Conservation (phyloP, 2,797 vertebrate genomes). For the Aplochiton taeniatus region DNA sequence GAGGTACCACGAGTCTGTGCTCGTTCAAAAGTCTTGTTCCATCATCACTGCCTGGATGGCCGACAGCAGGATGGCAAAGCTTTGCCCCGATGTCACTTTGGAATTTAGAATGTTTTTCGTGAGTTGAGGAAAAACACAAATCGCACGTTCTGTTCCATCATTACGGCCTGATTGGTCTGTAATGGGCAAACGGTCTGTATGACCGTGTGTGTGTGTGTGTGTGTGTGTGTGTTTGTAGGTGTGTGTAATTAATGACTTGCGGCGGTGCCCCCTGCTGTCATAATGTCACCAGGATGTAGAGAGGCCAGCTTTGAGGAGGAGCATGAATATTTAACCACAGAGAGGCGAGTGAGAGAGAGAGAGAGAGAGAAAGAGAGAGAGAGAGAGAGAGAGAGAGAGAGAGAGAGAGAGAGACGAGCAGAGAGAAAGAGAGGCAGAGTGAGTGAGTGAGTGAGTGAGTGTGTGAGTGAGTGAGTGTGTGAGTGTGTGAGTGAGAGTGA, state of each 20-base stretch:
- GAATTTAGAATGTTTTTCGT: too few relatives aligned
- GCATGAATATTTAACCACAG: conserved; percentile 64
- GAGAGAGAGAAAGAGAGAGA: conserved; percentile 18
- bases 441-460: not conserved
- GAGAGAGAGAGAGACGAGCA: not conserved
- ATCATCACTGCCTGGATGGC: too few relatives aligned
- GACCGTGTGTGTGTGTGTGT: not conserved
- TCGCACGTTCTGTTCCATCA: too few relatives aligned
- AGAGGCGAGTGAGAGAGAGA: conserved; percentile 27
- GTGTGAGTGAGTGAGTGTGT: too few relatives aligned
- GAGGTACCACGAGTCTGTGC: too few relatives aligned
- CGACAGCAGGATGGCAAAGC: too few relatives aligned
- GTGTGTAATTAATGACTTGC: conserved; percentile 61
- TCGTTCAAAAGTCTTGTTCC: too few relatives aligned
- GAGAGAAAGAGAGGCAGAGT: not conserved
- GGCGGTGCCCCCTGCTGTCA: conserved; percentile 66
- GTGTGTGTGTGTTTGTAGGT: not conserved
- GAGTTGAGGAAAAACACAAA: too few relatives aligned
- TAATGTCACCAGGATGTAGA: conserved; percentile 67
- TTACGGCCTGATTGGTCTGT: too few relatives aligned
- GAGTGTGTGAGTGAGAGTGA: not conserved
- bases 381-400: conserved; percentile 1
- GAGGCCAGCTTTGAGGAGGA: conserved; percentile 47
- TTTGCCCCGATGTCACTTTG: too few relatives aligned
- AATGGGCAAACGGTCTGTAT: not conserved